phyloP scores from a whole-genome alignment of 2,797 vertebrate genomes.

The Benthosema pterotum region DNA sequence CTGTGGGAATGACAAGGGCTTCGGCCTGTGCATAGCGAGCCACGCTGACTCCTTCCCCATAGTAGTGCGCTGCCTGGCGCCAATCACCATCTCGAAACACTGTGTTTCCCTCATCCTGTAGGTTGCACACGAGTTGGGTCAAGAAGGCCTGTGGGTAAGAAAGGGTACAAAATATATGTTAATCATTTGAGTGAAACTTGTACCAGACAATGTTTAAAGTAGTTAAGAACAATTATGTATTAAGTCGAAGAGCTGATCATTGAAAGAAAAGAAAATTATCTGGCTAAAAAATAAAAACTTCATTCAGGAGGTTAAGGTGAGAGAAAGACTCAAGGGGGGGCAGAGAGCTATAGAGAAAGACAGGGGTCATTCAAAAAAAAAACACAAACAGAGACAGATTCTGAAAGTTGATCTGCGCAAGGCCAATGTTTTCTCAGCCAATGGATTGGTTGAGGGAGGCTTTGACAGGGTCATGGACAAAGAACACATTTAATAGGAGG shows the following conservation, averaged over 20 bases:
- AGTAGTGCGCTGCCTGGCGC: constrained; percentile 89
- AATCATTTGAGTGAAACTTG: too few species aligned
- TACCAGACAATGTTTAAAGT: too few species aligned
- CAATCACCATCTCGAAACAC: constrained; percentile 91
- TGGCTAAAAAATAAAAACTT: background rate
- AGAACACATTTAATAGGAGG: background rate
- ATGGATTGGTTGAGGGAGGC: too few species aligned
- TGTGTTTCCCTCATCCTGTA: constrained; percentile 94
- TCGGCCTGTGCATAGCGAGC: constrained; percentile 94
- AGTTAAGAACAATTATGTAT: too few species aligned
- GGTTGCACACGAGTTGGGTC: constrained; percentile 93
- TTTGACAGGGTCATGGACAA: background rate
- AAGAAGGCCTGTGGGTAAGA: constrained; percentile 84
- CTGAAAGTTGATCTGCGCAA: too few species aligned
- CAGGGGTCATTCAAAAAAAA: background rate
- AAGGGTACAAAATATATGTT: too few species aligned
- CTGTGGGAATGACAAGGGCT: constrained; percentile 88
- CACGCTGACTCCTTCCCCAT: constrained; percentile 93
- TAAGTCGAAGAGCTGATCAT: too few species aligned
- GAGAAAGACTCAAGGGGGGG: background rate
- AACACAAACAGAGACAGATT: background rate
- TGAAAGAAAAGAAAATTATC: too few species aligned
- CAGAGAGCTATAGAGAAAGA: background rate
- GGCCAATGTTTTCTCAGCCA: too few species aligned
- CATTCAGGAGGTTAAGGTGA: background rate